phyloP scores from a whole-genome alignment of 2,888 invertebrate genomes.

The Apomyelois bistriatella region DNA sequence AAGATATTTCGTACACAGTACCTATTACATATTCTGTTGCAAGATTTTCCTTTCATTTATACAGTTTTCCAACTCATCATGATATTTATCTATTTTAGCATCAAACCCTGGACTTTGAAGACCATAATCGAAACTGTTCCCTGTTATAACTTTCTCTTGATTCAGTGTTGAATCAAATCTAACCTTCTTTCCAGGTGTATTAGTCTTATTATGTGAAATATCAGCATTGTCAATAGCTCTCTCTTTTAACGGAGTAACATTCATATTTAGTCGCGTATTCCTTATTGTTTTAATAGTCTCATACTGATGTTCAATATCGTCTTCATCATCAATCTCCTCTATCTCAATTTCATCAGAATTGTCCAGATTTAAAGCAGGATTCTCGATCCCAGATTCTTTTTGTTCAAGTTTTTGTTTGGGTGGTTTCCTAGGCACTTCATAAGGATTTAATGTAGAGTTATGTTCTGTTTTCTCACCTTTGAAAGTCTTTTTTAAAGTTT shows the following conservation, averaged over 20 bases:
- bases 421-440: conserved; percentile 67
- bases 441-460: conserved; percentile 59
- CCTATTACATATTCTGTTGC: conserved; percentile 63
- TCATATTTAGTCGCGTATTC: conserved; percentile 66
- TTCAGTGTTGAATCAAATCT: conserved; percentile 73
- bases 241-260: conserved; percentile 64
- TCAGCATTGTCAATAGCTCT: conserved; percentile 46
- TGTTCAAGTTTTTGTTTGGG: conserved; percentile 47
- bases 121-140: conserved; percentile 69
- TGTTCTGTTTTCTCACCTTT: conserved; percentile 59
- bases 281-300: conserved; percentile 67
- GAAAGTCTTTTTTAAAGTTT: conserved; percentile 67
- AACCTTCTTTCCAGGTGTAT: conserved; percentile 68
- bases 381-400: conserved; percentile 66
- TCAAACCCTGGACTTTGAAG: conserved; percentile 71
- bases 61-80: conserved; percentile 74
- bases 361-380: conserved; percentile 65
- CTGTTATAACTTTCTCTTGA: conserved; percentile 69
- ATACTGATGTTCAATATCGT: conserved; percentile 54
- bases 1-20: too few species aligned
- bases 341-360: conserved; percentile 73
- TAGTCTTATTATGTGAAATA: conserved; percentile 47
- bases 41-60: conserved; percentile 73
- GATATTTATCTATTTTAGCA: conserved; percentile 68
- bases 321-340: conserved; percentile 53